phyloP scores from a whole-genome alignment of 2,113 vertebrate species.

The Oenanthe oenanthe region DNA sequence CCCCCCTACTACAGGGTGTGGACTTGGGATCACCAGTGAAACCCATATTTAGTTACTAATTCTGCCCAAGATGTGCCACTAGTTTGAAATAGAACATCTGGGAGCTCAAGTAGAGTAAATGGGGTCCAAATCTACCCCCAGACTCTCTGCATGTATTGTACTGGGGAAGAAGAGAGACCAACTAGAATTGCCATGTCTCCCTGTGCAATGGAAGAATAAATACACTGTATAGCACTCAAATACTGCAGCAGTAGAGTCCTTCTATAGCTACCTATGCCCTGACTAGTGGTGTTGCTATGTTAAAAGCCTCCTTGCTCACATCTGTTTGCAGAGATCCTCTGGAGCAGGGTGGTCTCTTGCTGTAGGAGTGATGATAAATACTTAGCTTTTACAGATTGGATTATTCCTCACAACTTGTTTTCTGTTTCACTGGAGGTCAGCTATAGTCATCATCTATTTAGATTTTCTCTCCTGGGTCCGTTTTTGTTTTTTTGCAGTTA shows the following conservation, averaged over 20 bases:
- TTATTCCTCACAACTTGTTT: constrained; percentile 11
- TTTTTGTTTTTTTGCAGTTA: background rate
- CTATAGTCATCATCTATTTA: background rate
- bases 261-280: background rate
- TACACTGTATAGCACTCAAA: background rate
- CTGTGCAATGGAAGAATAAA: background rate
- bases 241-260: background rate
- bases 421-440: background rate
- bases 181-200: background rate
- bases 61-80: background rate
- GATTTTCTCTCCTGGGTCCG: background rate
- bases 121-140: background rate
- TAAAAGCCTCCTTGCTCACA: background rate
- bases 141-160: background rate
- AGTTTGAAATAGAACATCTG: background rate
- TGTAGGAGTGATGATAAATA: background rate
- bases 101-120: background rate
- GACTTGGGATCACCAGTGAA: background rate
- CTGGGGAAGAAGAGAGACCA: background rate
- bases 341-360: constrained; percentile 29
- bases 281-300: background rate
- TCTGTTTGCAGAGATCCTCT: constrained; percentile 8
- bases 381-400: background rate
- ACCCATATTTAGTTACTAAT: background rate
- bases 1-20: accelerated